phyloP scores from a whole-genome alignment of 2,888 invertebrate genomes.

The Eilema caniola region DNA sequence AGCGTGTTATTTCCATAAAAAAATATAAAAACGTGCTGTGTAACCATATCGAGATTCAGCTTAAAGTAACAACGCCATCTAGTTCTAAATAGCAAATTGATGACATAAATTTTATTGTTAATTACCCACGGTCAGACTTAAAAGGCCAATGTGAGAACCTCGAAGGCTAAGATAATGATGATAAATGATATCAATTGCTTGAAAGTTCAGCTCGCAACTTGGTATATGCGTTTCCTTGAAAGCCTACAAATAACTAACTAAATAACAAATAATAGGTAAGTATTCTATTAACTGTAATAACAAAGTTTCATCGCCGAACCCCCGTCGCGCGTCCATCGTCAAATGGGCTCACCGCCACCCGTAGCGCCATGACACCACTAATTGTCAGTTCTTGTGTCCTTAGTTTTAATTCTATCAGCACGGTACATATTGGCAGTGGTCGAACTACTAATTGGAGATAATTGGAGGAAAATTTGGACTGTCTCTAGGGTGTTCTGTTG shows the following conservation, averaged over 20 bases:
- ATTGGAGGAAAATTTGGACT: constrained; percentile 29
- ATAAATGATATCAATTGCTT: too few species aligned
- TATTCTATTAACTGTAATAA: constrained; percentile 12
- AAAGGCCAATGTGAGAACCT: too few species aligned
- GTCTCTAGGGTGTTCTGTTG: not conserved
- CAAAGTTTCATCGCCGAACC: constrained; percentile 5
- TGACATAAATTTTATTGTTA: too few species aligned
- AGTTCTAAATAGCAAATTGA: too few species aligned
- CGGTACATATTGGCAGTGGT: constrained; percentile 28
- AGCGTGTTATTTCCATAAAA: too few species aligned
- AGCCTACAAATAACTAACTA: not conserved
- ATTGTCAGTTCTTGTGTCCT: constrained; percentile 31
- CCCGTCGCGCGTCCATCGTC: constrained; percentile 43
- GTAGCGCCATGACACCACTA: constrained; percentile 35
- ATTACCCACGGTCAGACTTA: too few species aligned
- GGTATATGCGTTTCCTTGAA: too few species aligned
- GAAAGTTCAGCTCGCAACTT: too few species aligned
- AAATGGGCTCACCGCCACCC: constrained; percentile 39
- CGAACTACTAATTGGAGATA: constrained; percentile 25
- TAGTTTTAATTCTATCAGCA: constrained; percentile 32
- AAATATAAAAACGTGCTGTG: too few species aligned
- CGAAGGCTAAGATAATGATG: too few species aligned
- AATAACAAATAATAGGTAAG: not conserved
- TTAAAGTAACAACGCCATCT: too few species aligned
- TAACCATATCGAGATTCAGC: too few species aligned